Evolutionary conservation across 2,888 invertebrate species (phyloP), one percentile per base, ranked within the genome.

Genomic region (Apodemia hepburni): DNA sequence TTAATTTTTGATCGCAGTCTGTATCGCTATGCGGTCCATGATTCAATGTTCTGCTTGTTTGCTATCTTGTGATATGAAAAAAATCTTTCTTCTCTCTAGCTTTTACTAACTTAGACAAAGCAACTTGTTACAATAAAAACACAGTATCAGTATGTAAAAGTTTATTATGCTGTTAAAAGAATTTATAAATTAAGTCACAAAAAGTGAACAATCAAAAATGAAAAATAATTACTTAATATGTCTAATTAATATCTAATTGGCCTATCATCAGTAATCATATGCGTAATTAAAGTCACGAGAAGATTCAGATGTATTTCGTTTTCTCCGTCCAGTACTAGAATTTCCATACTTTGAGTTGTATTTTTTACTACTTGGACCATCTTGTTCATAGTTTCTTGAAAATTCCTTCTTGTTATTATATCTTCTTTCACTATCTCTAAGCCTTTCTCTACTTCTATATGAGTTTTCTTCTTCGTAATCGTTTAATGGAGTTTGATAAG

Each of bases 261-360:
- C 18, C 5, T 51, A 9, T 51, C 12, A 47, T 76, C 67, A 84
- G 68, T 84, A 83, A 70, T 83, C 83, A 64, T 76, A 72, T 69
- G 59, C 79, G 68, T 69, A 82, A 65, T 83, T 79, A 61, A 72
- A 82, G 12, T 68, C 59, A 49, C 58, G 35, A 6, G 66, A 60
- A 18, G 65, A 60, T 12, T 42, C 58, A 3, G 64, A 54, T 8
- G 63, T 62, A 18, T 67, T 64, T 45, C 47, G 54, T 51, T 59
- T 61, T 29, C 42, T 63, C n/a, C 17, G 8, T 62, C 6, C n/a
- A 22, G 4, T 12, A 11, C 3, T 12, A 38, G 38, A 42, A 1
- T 42, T 42, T 42, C 42, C 42, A 54, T 29, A 27, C 8, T 58
- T 68, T 54, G n/a, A 27, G n/a, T 60, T 58, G 62, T 59, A 45